These are phyloP conservation scores for Sturnus vulgaris DNA, from an alignment of 2,113 vertebrate genomes.

Conservation along the genomic window DNA sequence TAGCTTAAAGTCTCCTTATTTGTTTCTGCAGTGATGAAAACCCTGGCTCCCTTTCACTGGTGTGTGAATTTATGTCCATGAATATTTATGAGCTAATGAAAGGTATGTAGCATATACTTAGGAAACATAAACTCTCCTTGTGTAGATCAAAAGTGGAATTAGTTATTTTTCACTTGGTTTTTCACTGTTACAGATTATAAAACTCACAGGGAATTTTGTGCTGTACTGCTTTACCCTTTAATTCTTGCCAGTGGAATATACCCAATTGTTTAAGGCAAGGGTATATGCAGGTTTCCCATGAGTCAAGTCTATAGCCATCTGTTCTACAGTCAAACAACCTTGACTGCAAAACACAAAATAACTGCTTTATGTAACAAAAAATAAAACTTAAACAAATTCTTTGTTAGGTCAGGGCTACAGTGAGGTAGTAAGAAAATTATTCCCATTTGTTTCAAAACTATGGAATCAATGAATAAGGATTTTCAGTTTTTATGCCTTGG, in stretches of 20 bases:
- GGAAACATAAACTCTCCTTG: neutral
- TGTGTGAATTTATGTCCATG: conserved; percentile 92
- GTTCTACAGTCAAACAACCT: neutral
- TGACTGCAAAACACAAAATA: neutral
- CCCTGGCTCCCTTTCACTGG: conserved; percentile 80
- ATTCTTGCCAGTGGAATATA: neutral
- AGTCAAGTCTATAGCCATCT: neutral
- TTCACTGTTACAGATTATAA: neutral
- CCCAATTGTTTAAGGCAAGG: neutral
- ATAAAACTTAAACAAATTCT: neutral
- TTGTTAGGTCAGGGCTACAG: neutral
- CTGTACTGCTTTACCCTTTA: neutral
- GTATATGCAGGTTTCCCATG: neutral
- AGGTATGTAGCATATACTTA: conserved; percentile 70
- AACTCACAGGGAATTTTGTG: neutral
- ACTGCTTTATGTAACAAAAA: neutral
- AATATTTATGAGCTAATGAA: conserved; percentile 90
- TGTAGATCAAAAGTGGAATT: neutral
- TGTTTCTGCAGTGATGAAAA: conserved; percentile 83
- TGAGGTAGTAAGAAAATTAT: neutral
- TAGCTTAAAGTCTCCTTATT: conserved; percentile 9
- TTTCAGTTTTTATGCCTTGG: neutral
- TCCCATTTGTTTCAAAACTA: neutral
- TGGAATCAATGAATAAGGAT: neutral
- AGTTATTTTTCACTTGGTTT: neutral